A percentile compares a stretch with the other conserved stretches of the same genome.
Conservation (phyloP, 1,140 invertebrate species). For the Batillaria attramentaria region DNA sequence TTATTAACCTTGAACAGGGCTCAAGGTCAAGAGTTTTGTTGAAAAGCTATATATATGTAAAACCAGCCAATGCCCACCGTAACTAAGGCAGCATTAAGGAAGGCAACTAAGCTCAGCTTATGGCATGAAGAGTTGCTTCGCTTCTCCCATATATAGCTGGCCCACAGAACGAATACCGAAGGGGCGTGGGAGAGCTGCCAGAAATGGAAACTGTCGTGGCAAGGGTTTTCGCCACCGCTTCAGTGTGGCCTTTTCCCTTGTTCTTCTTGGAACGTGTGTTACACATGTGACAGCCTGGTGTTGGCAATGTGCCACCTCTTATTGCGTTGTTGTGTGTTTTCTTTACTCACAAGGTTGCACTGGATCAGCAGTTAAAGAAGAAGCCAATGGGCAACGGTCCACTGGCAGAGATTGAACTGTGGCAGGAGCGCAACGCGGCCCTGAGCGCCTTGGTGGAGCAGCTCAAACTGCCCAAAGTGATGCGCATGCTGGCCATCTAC, state of each 20-base stretch:
- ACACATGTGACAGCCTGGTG: not conserved
- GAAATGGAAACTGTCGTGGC: not conserved
- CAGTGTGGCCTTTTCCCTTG: not conserved
- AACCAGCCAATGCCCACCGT: not conserved
- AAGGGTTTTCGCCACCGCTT: no score
- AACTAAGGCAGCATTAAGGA: no score
- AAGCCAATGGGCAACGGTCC: constrained; percentile 76
- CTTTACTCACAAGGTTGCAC: constrained; percentile 31
- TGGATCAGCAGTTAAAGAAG: constrained; percentile 57
- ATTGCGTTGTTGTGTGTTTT: constrained; percentile 28
- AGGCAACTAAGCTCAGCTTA: no score
- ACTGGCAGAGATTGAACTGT: constrained; percentile 86
- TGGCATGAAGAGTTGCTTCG: no score
- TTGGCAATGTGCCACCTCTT: no score
- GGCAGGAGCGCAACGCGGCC: constrained; percentile 83
- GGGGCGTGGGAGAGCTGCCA: no score
- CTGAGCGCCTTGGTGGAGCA: constrained; percentile 85
- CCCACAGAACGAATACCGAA: no score
- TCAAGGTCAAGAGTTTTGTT: not conserved
- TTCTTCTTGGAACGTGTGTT: not conserved
- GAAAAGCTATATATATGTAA: not conserved
- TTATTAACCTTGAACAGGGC: not conserved
- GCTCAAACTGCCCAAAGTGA: constrained; percentile 80
- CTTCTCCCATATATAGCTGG: no score
- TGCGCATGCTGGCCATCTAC: constrained; percentile 76